phyloP scores from a whole-genome alignment of 2,888 invertebrate genomes.

The Pilophorus perplexus region DNA sequence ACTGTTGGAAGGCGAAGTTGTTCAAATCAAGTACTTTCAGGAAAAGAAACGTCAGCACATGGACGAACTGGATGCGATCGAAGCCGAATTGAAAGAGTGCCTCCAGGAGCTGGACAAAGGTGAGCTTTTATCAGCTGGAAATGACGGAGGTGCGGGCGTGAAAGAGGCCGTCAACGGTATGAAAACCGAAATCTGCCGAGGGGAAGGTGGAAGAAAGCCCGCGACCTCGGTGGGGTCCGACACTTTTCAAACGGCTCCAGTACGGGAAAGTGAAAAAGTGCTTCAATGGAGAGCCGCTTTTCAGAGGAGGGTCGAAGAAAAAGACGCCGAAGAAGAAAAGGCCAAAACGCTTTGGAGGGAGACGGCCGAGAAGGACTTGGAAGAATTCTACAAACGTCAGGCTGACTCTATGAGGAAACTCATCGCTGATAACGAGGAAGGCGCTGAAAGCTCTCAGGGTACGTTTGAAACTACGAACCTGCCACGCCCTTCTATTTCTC shows the following conservation, averaged over 20 bases:
- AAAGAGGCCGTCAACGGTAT: not conserved
- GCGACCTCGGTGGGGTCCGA: not conserved
- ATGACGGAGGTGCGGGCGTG: not conserved
- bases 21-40: too few species aligned
- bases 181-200: not conserved
- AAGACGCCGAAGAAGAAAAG: slow-evolving; percentile 4
- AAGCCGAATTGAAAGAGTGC: slow-evolving; percentile 21
- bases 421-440: not conserved
- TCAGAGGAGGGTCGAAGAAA: slow-evolving; percentile 5
- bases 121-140: not conserved
- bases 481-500: too few species aligned
- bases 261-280: slow-evolving; percentile 21
- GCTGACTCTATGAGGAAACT: not conserved
- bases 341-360: slow-evolving; percentile 8
- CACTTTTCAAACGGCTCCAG: too few species aligned
- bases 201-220: not conserved
- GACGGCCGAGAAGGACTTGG: not conserved
- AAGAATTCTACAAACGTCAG: not conserved
- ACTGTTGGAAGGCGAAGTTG: too few species aligned
- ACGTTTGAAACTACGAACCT: too few species aligned
- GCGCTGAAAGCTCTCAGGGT: too few species aligned
- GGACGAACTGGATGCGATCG: slow-evolving; percentile 7
- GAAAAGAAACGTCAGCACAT: too few species aligned
- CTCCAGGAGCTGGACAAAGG: slow-evolving; percentile 8
- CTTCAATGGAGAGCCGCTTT: slow-evolving; percentile 1